These are phyloP conservation scores for Notiomystis cincta DNA, from an alignment of 2,113 vertebrate genomes.

Conservation along the genomic window DNA sequence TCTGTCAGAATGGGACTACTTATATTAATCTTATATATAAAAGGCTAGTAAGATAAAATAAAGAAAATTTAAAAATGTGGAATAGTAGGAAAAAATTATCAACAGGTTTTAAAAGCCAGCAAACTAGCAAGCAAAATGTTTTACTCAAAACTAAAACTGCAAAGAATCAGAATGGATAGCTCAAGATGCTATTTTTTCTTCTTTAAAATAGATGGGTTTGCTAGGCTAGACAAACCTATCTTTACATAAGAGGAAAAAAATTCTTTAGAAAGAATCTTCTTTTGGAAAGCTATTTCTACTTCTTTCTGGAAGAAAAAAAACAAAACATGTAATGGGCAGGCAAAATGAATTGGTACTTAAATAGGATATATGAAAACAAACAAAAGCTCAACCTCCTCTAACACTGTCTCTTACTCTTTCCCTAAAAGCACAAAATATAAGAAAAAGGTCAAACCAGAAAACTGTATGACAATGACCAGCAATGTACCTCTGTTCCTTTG, in stretches of 20 bases:
- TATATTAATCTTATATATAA: not conserved
- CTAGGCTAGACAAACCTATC: not conserved
- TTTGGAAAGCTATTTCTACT: not conserved
- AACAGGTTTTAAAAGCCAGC: not conserved
- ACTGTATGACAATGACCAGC: not conserved
- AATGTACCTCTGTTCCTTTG: not conserved
- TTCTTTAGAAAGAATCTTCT: not conserved
- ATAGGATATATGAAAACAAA: not conserved
- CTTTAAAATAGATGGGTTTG: not conserved
- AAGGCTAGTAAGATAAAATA: not conserved
- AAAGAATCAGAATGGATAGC: not conserved
- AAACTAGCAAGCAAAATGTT: not conserved
- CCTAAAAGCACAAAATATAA: not conserved
- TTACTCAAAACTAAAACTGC: not conserved
- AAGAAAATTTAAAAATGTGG: not conserved
- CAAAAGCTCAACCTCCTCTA: not conserved
- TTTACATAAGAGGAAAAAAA: not conserved
- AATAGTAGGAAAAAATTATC: not conserved
- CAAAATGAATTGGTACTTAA: not conserved
- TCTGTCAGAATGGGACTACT: not conserved
- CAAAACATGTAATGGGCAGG: rapidly evolving
- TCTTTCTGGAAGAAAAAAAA: not conserved
- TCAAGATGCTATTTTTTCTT: not conserved
- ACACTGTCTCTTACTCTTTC: not conserved
- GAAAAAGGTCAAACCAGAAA: not conserved